Evolutionary conservation across 2,113 vertebrate genomes (phyloP), one percentile per base, ranked within the genome.

Genomic region (Carassius gibelio): DNA sequence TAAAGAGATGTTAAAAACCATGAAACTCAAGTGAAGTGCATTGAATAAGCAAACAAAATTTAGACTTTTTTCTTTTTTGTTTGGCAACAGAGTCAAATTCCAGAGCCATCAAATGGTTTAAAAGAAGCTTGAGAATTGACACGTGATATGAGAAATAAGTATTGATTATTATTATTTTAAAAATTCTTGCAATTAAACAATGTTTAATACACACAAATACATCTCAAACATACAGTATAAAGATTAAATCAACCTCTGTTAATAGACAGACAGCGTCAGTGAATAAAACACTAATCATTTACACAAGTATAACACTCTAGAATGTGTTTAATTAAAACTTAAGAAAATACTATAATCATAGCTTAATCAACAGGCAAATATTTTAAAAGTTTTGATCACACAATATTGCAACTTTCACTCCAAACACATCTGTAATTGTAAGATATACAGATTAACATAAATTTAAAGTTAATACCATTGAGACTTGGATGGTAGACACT

Each of bases 131-230:
- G 5, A 42, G 5, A 6, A 6, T 42, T 42, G 36, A 38, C 3
- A 38, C 57, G 76, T 68, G 5, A 55, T 68, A 21, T 80, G 81
- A 84, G 80, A 85, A 80, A 87, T 80, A 55, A 42, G 79, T 45
- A 55, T 75, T 74, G 61, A 19, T n/a, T n/a, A n/a, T n/a, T n/a
- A n/a, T 81, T 50, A 45, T 52, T 81, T 11, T 76, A 4, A 61
- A 48, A 36, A 36, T 2, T 8, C 62, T 50, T 76, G 30, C 6
- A 52, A 23, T 0, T 26, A 42, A 59, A 83, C 17, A 4, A 45
- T 59, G 10, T 78, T 82, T 61, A 48, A 55, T 30, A 72, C 64
- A 62, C 62, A 77, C 55, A 69, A 52, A 64, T 34, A 69, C 72
- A 62, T 7, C 48, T 36, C 36, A 45, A 3, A 75, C 75, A 52